Conservation (phyloP, 2,113 vertebrate genomes). For the Silurus glanis region DNA sequence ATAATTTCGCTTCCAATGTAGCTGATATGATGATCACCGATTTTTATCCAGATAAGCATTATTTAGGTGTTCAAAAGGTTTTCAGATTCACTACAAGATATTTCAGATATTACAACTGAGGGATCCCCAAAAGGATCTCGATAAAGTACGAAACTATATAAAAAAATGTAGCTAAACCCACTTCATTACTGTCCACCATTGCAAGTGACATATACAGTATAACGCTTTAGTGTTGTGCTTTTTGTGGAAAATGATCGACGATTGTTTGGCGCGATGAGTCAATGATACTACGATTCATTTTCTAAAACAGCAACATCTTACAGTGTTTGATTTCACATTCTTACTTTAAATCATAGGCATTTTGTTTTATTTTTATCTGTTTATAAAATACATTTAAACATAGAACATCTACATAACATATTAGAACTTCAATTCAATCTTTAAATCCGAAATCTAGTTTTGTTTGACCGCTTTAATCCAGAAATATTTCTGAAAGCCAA, state of each 20-base stretch:
- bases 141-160: too few relatives aligned
- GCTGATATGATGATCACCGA: neutral
- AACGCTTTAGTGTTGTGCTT: neutral
- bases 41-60: neutral
- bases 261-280: neutral
- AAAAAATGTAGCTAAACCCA: too few relatives aligned
- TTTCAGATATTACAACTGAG: neutral
- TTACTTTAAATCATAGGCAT: too few relatives aligned
- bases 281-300: neutral
- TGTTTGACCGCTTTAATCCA: neutral
- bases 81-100: neutral
- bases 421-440: neutral
- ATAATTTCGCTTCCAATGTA: neutral
- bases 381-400: neutral
- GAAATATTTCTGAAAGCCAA: neutral
- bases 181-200: too few relatives aligned
- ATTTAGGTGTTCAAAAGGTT: neutral
- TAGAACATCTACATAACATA: neutral
- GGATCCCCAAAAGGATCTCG: neutral
- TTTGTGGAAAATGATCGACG: neutral
- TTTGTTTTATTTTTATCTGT: neutral
- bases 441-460: too few relatives aligned
- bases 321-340: neutral
- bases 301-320: neutral
- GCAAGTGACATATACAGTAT: neutral